phyloP scores from a whole-genome alignment of 2,888 invertebrate genomes.

The Melanostoma mellinum region DNA sequence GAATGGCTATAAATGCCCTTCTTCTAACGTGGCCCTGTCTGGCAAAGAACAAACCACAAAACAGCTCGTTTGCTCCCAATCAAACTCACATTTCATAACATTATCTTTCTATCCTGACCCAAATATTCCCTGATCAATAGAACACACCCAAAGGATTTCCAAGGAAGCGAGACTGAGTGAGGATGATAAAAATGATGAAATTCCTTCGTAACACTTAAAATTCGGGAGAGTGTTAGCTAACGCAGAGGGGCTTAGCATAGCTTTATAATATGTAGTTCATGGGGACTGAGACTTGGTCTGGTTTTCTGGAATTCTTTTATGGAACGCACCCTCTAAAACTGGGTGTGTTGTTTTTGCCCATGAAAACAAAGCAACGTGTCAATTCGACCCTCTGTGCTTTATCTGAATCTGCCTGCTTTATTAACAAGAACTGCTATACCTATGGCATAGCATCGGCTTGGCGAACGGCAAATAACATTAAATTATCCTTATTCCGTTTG shows the following conservation, averaged over 20 bases:
- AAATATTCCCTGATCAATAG: slow-evolving; percentile 46
- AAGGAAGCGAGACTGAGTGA: slow-evolving; percentile 2
- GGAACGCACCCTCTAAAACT: slow-evolving; percentile 56
- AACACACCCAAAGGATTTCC: slow-evolving; percentile 60
- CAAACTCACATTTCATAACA: slow-evolving; percentile 61
- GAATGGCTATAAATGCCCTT: slow-evolving; percentile 16
- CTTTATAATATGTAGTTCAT: too few relatives aligned
- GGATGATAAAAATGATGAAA: slow-evolving; percentile 46
- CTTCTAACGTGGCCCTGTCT: slow-evolving; percentile 28
- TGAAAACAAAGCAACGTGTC: slow-evolving; percentile 40
- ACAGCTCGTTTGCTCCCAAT: slow-evolving; percentile 71
- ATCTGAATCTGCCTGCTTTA: slow-evolving; percentile 49
- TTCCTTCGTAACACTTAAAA: slow-evolving; percentile 51
- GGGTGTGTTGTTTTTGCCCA: slow-evolving; percentile 36
- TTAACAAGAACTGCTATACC: slow-evolving; percentile 31
- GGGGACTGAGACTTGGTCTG: not conserved
- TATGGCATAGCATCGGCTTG: slow-evolving; percentile 21
- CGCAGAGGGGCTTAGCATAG: slow-evolving; percentile 10
- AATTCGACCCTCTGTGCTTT: slow-evolving; percentile 54
- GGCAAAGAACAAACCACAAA: slow-evolving; percentile 47
- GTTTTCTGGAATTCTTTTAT: not conserved
- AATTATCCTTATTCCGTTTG: slow-evolving; percentile 56
- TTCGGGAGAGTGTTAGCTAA: slow-evolving; percentile 33
- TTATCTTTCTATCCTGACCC: slow-evolving; percentile 50
- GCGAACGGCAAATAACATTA: slow-evolving; percentile 63